Evolutionary conservation across 2,113 vertebrate species (phyloP).

Genomic region (Microcebus tavaratra): DNA sequence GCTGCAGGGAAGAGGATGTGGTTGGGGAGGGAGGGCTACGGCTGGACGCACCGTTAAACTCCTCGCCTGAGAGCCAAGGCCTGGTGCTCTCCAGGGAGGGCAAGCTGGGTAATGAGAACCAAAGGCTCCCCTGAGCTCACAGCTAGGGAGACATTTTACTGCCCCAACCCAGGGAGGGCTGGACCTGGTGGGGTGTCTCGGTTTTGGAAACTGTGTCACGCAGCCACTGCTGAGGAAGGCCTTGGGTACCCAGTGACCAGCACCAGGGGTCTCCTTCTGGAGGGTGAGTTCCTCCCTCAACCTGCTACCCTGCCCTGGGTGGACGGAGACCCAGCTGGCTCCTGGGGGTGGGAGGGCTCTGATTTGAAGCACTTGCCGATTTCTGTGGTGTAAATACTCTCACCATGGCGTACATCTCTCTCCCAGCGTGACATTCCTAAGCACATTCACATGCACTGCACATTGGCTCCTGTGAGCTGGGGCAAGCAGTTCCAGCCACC

Average conservation of each 20-base stretch:
- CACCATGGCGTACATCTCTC: too few species aligned
- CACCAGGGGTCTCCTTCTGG: background rate
- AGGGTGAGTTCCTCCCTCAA: background rate
- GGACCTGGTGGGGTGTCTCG: background rate
- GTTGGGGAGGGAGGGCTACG: background rate
- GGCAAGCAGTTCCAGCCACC: background rate
- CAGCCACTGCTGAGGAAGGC: background rate
- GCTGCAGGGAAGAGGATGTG: background rate
- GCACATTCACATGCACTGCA: background rate
- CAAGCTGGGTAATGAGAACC: background rate
- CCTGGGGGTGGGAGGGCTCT: background rate
- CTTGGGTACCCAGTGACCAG: background rate
- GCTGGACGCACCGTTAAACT: background rate
- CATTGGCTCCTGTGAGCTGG: background rate
- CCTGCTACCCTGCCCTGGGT: background rate
- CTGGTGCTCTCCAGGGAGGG: background rate
- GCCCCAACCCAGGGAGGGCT: background rate
- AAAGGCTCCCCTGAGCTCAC: background rate
- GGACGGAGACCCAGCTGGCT: background rate
- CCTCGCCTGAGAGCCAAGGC: background rate
- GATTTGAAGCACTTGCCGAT: background rate
- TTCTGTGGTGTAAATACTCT: background rate
- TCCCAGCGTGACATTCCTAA: background rate
- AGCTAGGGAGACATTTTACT: background rate
- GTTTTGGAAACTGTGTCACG: background rate